Evolutionary conservation across 2,113 vertebrate species (phyloP).

Genomic region (Bufo gargarizans): DNA sequence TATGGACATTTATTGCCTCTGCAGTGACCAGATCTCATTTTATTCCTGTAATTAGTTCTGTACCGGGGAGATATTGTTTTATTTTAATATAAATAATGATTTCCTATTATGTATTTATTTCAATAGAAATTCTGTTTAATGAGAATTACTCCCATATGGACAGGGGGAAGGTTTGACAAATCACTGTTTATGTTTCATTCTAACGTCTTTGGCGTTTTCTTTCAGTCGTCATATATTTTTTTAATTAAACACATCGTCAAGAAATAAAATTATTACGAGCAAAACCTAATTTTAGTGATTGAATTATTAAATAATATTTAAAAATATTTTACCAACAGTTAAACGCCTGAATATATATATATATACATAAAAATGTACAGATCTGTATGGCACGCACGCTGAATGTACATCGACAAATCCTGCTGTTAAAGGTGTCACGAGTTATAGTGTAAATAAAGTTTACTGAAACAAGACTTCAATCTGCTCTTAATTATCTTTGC

Average conservation of each 20-base stretch:
- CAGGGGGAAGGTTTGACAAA: slow-evolving; percentile 41
- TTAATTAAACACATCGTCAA: slow-evolving; percentile 53
- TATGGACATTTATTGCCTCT: slow-evolving; percentile 54
- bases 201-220: slow-evolving; percentile 9
- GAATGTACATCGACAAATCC: neutral
- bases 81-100: slow-evolving; percentile 57
- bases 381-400: neutral
- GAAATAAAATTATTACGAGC: slow-evolving; percentile 23
- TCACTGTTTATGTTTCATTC: slow-evolving; percentile 49
- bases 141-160: slow-evolving; percentile 49
- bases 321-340: slow-evolving; percentile 1
- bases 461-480: neutral
- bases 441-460: neutral
- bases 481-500: neutral
- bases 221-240: slow-evolving; percentile 31
- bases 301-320: slow-evolving; percentile 5
- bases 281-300: neutral
- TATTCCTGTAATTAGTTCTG: slow-evolving; percentile 56
- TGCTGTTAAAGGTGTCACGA: neutral
- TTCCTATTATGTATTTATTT: slow-evolving; percentile 57
- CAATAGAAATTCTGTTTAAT: slow-evolving; percentile 51
- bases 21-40: slow-evolving; percentile 54
- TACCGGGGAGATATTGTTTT: slow-evolving; percentile 28
- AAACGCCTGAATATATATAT: neutral
- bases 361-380: neutral